Percentiles rank a stretch among this genome's conserved stretches.
phyloP scores from a whole-genome alignment of 1,140 invertebrate genomes.

The Macrobrachium rosenbergii region DNA sequence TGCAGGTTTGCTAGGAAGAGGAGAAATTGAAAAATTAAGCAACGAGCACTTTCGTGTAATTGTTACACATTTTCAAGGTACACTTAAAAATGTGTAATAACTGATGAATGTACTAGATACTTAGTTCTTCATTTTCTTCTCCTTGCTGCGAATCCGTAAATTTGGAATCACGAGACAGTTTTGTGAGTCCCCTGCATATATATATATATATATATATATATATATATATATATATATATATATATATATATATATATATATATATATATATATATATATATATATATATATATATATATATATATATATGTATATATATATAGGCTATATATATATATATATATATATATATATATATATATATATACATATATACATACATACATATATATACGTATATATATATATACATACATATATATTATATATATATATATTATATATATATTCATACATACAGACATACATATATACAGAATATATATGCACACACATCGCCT shows the following conservation, averaged over 20 bases:
- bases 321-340: not conserved
- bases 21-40: too few relatives aligned
- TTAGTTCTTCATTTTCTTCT: too few relatives aligned
- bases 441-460: not conserved
- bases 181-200: too few relatives aligned
- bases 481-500: not conserved
- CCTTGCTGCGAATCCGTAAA: too few relatives aligned
- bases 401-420: not conserved
- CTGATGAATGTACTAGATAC: too few relatives aligned
- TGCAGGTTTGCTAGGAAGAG: not conserved
- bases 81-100: too few relatives aligned
- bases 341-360: slow-evolving; percentile 5
- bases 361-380: not conserved
- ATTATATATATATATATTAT: slow-evolving; percentile 12
- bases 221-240: not conserved
- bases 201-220: slow-evolving; percentile 4
- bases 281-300: not conserved
- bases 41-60: too few relatives aligned
- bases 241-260: not conserved
- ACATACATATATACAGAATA: not conserved
- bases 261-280: too few relatives aligned
- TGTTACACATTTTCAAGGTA: too few relatives aligned
- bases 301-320: not conserved
- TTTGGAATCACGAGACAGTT: too few relatives aligned
- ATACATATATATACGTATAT: not conserved